Percentiles rank a stretch among this genome's conserved stretches.
Evolutionary conservation across 2,888 invertebrate species (phyloP).

Genomic region (Drosophila greeni): DNA sequence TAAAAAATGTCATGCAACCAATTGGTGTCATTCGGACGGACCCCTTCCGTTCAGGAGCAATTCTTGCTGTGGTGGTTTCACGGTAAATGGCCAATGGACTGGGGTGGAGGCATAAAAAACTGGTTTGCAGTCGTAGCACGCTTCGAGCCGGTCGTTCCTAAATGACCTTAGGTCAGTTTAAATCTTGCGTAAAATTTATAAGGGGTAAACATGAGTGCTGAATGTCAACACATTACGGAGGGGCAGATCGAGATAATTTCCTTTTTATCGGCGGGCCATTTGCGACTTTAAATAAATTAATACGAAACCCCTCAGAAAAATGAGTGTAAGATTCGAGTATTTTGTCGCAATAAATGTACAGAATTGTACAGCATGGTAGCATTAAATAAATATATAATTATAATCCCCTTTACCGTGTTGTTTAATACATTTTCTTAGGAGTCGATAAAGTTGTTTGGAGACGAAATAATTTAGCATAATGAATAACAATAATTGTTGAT

Average conservation of each 20-base stretch:
- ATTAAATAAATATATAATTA: too few relatives aligned
- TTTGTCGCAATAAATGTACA: too few relatives aligned
- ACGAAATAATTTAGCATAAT: neutral
- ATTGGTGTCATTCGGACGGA: constrained; percentile 53
- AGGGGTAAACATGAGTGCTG: constrained; percentile 27
- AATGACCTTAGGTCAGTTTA: constrained; percentile 68
- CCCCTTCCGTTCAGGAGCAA: constrained; percentile 54
- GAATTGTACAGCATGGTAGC: too few relatives aligned
- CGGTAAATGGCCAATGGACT: constrained; percentile 13
- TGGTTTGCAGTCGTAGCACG: constrained; percentile 50
- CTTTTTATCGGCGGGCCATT: neutral
- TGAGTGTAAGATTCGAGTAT: neutral
- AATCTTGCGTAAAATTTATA: constrained; percentile 63
- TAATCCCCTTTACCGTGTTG: too few relatives aligned
- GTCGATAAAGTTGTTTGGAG: neutral
- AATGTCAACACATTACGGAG: constrained; percentile 44
- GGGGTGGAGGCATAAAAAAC: constrained; percentile 35
- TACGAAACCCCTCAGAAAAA: neutral
- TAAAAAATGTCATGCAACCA: constrained; percentile 62
- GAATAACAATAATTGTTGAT: neutral
- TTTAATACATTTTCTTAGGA: neutral
- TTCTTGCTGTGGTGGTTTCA: constrained; percentile 27
- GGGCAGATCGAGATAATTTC: neutral
- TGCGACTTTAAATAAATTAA: neutral
- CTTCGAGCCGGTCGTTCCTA: constrained; percentile 31